Evolutionary conservation across 2,797 vertebrate genomes (phyloP), one percentile per base, ranked within the genome.

Genomic region (Synaphobranchus kaupii): DNA sequence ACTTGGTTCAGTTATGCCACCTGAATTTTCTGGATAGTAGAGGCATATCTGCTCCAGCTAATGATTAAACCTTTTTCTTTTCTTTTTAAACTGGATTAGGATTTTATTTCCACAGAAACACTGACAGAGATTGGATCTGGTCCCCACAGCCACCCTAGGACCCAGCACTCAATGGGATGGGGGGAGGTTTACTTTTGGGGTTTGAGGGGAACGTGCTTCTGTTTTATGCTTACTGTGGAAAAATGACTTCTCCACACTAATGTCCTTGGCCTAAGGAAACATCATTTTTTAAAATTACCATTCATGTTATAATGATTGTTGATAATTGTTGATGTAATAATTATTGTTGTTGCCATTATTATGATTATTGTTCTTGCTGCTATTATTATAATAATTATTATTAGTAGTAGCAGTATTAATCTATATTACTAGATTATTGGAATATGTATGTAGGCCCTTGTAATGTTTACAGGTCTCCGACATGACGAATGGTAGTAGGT

Each of bases 211-310:
- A n/a, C 9, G 9, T 13, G 6, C 66, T 25, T 60, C 52, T 83
- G 25, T 66, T n/a, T 25, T 60, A 44, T 39, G 47, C 48, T 73
- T 73, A 84, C 60, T 34, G 39, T 78, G 17, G 20, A 47, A 63
- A 31, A 84, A 31, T 47, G 82, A 90, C 88, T 87, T 87, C 83
- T 63, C 85, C 39, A 80, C 84, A 89, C 88, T 88, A 87, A 87
- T 90, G 90, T 89, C 90, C 89, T 91, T 90, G 92, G 91, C 91
- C 90, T 90, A 90, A 90, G 88, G 89, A 88, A 90, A 87, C 84
- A 89, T 85, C 85, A 86, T 88, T 90, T 44, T 68, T 88, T 84
- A 87, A 89, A 39, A 82, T 85, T 85, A 84, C 83, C 88, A 89
- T 84, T 86, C 54, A 85, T 89, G 86, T 68, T 48, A 78, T 34